Percentiles rank a stretch among this genome's conserved stretches.
These are phyloP conservation scores for Diabrotica undecimpunctata DNA, from an alignment of 1,140 invertebrate species.

Conservation along the genomic window DNA sequence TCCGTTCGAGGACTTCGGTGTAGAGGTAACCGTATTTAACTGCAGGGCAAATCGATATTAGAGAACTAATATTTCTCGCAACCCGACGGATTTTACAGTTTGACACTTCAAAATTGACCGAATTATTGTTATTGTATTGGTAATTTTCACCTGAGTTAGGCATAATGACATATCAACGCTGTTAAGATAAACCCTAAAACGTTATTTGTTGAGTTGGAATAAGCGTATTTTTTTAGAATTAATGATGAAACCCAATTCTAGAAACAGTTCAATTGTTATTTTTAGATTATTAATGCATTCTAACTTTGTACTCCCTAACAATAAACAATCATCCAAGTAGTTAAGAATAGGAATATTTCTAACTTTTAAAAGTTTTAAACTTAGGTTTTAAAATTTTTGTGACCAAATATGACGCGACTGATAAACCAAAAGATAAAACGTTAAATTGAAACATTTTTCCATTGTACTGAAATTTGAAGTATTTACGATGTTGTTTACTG, in stretches of 20 bases:
- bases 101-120: background rate
- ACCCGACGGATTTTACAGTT: conserved; percentile 15
- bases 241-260: conserved; percentile 22
- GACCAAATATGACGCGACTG: conserved; percentile 20
- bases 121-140: too few species aligned
- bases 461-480: too few species aligned
- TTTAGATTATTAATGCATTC: conserved; percentile 20
- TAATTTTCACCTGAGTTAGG: conserved; percentile 14
- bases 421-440: conserved; percentile 20
- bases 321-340: conserved; percentile 23
- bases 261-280: too few species aligned
- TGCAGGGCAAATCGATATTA: conserved; percentile 24
- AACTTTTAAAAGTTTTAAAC: conserved; percentile 10
- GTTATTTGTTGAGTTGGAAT: background rate
- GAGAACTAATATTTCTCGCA: conserved; percentile 21
- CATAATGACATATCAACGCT: conserved; percentile 6
- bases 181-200: conserved; percentile 25
- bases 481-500: too few species aligned
- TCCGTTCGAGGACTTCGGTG: conserved; percentile 28
- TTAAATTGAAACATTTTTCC: too few species aligned
- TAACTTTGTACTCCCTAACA: conserved; percentile 8
- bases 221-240: conserved; percentile 20
- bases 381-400: conserved; percentile 20
- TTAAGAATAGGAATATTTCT: conserved; percentile 2
- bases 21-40: conserved; percentile 27